Conservation (phyloP, 2,888 invertebrate species). For the Camponotus fellah region DNA sequence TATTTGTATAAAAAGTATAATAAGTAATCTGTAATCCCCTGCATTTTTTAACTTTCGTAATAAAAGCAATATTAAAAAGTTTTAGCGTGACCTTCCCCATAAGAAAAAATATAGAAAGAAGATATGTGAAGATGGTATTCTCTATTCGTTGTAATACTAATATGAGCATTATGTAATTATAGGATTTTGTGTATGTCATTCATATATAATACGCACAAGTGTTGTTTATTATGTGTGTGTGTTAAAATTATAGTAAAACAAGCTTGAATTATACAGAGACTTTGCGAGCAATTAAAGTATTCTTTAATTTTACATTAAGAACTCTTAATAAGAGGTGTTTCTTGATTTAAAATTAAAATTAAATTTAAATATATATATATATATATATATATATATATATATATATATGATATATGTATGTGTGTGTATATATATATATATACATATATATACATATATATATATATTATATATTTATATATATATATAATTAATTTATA, state of each 20-base stretch:
- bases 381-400: too few relatives aligned
- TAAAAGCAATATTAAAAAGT: constrained; percentile 61
- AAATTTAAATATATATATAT: not conserved
- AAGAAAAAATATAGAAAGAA: constrained; percentile 73
- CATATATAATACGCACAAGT: constrained; percentile 71
- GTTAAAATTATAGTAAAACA: constrained; percentile 81
- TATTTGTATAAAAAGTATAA: constrained; percentile 14
- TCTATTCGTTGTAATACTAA: constrained; percentile 85
- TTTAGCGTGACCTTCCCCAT: constrained; percentile 50
- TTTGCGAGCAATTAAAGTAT: not conserved
- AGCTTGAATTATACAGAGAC: constrained; percentile 73
- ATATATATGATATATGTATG: too few relatives aligned
- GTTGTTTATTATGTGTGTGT: constrained; percentile 18
- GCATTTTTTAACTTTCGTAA: constrained; percentile 53
- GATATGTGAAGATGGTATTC: constrained; percentile 78
- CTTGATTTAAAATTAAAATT: constrained; percentile 21
- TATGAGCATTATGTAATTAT: constrained; percentile 83
- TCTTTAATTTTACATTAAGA: constrained; percentile 45
- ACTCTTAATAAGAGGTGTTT: constrained; percentile 10
- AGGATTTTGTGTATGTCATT: constrained; percentile 79
- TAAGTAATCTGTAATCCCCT: constrained; percentile 59
- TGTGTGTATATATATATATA: too few relatives aligned
- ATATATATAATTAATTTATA: not conserved
- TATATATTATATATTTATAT: too few relatives aligned
- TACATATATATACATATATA: too few relatives aligned